Evolutionary conservation across 2,797 vertebrate species (phyloP).

Genomic region (Nyctalus aviator): DNA sequence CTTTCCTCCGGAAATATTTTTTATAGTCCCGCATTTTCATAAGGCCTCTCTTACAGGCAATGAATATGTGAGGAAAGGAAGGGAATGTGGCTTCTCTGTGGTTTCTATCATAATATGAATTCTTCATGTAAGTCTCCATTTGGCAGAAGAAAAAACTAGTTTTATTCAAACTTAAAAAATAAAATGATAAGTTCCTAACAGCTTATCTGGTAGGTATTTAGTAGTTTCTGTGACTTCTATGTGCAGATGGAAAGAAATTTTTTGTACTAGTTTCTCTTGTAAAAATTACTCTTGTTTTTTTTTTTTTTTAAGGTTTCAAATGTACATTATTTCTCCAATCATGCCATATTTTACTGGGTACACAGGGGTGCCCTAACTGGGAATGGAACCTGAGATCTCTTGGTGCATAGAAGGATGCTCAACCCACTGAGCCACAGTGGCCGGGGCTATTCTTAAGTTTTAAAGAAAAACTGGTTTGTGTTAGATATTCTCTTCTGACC

Average conservation of each 20-base stretch:
- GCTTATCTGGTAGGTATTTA: neutral
- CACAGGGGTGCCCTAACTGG: no score
- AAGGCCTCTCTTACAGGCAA: constrained; percentile 45
- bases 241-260: neutral
- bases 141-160: constrained; percentile 36
- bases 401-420: no score
- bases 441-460: neutral
- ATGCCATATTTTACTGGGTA: no score
- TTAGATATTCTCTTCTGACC: neutral
- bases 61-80: neutral
- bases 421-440: no score
- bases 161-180: constrained; percentile 44
- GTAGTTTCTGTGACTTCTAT: neutral
- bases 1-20: constrained; percentile 67
- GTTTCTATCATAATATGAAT: constrained; percentile 43
- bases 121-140: neutral
- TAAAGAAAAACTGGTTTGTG: neutral
- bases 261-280: neutral
- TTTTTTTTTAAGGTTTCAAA: no score
- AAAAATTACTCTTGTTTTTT: neutral
- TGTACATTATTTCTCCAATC: no score
- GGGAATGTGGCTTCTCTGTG: neutral
- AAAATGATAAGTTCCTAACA: neutral
- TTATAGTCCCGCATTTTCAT: constrained; percentile 32
- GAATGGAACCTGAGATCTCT: no score